Evolutionary conservation across 64 coral and sea anemone species (phyloP).

Genomic region (Montipora foliosa): DNA sequence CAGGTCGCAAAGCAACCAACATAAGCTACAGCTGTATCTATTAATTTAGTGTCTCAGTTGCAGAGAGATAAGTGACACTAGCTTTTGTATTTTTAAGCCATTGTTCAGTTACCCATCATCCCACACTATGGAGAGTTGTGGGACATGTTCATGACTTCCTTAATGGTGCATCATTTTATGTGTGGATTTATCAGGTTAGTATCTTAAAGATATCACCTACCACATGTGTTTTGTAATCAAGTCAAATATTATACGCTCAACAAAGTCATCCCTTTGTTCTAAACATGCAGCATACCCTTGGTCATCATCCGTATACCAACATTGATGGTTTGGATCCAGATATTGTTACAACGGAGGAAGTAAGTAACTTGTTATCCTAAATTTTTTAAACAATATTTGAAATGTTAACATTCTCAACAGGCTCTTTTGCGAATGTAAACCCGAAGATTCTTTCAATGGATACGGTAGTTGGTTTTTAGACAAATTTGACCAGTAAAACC

Average conservation of each 20-base stretch:
- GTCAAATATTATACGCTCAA: neutral
- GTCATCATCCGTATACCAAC: constrained; percentile 80
- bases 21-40: no score
- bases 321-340: constrained; percentile 79
- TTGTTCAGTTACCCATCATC: constrained; percentile 61
- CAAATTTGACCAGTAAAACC: no score
- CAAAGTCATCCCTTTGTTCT: neutral
- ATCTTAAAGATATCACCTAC: neutral
- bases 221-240: neutral
- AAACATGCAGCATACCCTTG: constrained; percentile 57
- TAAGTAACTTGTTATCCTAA: neutral
- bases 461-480: no score
- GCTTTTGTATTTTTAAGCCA: constrained; percentile 25
- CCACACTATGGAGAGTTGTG: constrained; percentile 66
- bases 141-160: constrained; percentile 47
- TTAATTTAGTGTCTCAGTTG: no score
- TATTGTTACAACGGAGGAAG: constrained; percentile 70
- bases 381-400: no score
- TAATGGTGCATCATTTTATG: constrained; percentile 66
- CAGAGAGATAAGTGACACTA: no score
- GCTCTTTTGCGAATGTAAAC: no score
- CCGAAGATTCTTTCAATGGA: no score
- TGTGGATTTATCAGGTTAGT: constrained; percentile 81
- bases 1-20: no score
- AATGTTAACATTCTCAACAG: no score